Evolutionary conservation across 2,113 vertebrate genomes (phyloP).

Genomic region (Gymnocephalus cernua): DNA sequence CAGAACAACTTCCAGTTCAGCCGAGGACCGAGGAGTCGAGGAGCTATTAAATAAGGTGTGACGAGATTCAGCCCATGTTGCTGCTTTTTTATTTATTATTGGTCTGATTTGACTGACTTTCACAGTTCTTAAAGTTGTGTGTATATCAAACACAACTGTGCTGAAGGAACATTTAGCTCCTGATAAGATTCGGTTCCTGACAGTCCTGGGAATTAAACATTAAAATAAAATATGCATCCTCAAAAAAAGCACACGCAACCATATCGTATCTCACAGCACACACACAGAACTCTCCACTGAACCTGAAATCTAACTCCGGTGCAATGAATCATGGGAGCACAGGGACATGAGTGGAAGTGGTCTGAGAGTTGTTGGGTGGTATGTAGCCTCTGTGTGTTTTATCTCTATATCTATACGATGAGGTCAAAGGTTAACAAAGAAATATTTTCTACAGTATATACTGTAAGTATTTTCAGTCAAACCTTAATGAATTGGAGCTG

Average conservation of each 20-base stretch:
- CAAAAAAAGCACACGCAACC: too few species aligned
- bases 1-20: too few species aligned
- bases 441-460: too few species aligned
- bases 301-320: conserved; percentile 37
- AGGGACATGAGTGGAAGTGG: conserved; percentile 23
- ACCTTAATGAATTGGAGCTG: background rate
- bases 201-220: background rate
- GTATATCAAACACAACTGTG: background rate
- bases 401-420: conserved; percentile 1
- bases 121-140: background rate
- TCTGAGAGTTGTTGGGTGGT: conserved; percentile 32
- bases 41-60: too few species aligned
- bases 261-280: conserved; percentile 37
- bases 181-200: background rate
- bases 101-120: background rate
- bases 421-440: background rate
- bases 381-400: conserved; percentile 6
- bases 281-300: conserved; percentile 22
- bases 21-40: too few species aligned
- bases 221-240: background rate
- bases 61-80: too few species aligned
- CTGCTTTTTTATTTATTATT: conserved; percentile 1
- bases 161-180: background rate
- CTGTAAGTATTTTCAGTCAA: conserved; percentile 10
- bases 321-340: conserved; percentile 50